A percentile compares a stretch with the other conserved stretches of the same genome.
Conservation (phyloP, 2,113 vertebrate genomes). For the Oenanthe oenanthe region DNA sequence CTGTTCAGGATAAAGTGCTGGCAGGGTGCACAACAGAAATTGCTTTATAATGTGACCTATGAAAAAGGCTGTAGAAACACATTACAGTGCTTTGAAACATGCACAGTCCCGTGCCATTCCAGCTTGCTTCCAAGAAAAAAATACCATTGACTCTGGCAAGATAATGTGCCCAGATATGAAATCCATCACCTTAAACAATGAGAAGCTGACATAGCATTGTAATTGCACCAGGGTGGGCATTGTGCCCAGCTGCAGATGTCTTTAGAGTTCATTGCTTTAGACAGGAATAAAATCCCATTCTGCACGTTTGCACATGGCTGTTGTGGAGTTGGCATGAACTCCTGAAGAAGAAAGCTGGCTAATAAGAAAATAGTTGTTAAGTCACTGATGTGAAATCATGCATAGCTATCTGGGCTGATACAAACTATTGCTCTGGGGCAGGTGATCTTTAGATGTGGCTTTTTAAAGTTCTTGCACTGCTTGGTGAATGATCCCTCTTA, state of each 20-base stretch:
- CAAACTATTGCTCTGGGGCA: neutral
- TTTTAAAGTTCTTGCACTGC: neutral
- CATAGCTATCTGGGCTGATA: neutral
- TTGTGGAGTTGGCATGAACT: conserved; percentile 25
- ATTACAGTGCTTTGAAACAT: neutral
- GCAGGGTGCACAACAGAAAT: neutral
- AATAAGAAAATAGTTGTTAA: conserved; percentile 23
- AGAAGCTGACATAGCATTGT: conserved; percentile 55
- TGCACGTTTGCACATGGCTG: conserved; percentile 9
- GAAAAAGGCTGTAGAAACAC: neutral
- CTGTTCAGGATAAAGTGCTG: conserved; percentile 46
- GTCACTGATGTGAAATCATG: conserved; percentile 41
- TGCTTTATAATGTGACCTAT: conserved; percentile 28
- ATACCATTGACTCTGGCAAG: neutral
- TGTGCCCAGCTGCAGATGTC: conserved; percentile 39
- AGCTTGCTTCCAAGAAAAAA: conserved; percentile 55
- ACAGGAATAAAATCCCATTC: conserved; percentile 40
- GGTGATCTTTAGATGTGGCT: neutral
- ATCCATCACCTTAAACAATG: conserved; percentile 51
- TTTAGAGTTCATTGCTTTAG: conserved; percentile 45
- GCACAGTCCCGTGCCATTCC: conserved; percentile 10
- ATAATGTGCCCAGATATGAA: conserved; percentile 31
- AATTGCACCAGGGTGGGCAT: conserved; percentile 39
- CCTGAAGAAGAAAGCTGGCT: conserved; percentile 49
- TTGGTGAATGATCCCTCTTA: neutral